Base-by-base conservation (phyloP, 2,888 invertebrate genomes). In the Calameuta filiformis region DNA sequence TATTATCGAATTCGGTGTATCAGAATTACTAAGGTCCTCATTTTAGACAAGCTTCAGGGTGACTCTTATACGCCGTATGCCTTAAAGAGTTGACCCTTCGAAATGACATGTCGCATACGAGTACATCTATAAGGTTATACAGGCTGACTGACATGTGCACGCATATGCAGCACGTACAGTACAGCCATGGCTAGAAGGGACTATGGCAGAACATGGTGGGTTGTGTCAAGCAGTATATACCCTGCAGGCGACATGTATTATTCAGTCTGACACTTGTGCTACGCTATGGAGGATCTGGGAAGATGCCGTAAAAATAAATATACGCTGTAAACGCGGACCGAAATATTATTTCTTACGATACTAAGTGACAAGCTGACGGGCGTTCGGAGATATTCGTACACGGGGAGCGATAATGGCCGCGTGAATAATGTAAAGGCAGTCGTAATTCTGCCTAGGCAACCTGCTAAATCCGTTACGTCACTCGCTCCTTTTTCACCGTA, bases 211-310 rank as follows among this genome's bases (percentile, higher is more conserved):
- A 85, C 84, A 84, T 79, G 81, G 81, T 83, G 84, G 85, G 79
- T 83, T 84, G 83, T 86, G 89, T 87, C 87, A 85, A 81, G 83
- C 79, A 81, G 86, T 84, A 85, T 85, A 83, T 86, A 83, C 83
- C 80, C 86, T 87, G 87, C 86, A 85, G 81, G 84, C 83, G 85
- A 88, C 87, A 89, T 88, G 88, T 88, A 90, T 90, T 90, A 90
- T 90, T 90, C 90, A 90, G 86, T 80, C 84, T 89, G 89, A 90
- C 90, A 87, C 87, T 85, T 82, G 86, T 83, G 86, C 84, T 80
- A 83, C 85, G 85, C 84, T 83, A 79, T 82, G 82, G 80, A 77
- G 85, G 83, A 83, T 83, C 85, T 81, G 77, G 77, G 74, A 80
- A 79, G 79, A 76, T 77, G 78, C 74, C 31, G 80, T 78, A 78